Evolutionary conservation across 2,113 vertebrate genomes (phyloP).

Genomic region (Colossoma macropomum): DNA sequence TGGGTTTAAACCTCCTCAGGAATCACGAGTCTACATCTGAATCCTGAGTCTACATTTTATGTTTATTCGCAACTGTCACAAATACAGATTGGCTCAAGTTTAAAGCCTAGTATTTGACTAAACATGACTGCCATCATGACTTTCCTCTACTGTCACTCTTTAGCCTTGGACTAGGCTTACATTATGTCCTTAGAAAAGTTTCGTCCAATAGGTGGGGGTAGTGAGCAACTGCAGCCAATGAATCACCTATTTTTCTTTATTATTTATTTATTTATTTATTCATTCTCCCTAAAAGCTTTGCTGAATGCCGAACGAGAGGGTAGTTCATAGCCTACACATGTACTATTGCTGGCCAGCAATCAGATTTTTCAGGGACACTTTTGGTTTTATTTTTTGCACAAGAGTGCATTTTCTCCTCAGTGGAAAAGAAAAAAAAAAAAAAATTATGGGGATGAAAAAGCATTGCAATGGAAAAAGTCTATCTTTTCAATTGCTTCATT

Average conservation of each 20-base stretch:
- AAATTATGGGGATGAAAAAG: neutral
- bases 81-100: neutral
- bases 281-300: neutral
- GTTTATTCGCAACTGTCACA: too few species aligned
- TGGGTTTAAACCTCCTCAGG: too few species aligned
- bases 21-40: too few species aligned
- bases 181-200: neutral
- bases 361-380: neutral
- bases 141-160: neutral
- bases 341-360: neutral
- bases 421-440: neutral
- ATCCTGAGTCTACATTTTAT: too few species aligned
- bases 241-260: neutral
- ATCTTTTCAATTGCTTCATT: neutral
- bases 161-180: neutral
- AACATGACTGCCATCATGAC: neutral
- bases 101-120: neutral
- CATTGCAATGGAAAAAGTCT: neutral
- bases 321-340: neutral
- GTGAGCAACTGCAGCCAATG: neutral
- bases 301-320: neutral
- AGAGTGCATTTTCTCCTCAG: neutral
- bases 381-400: neutral
- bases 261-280: neutral
- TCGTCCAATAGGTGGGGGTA: neutral